phyloP scores from a whole-genome alignment of 2,888 invertebrate species.

The Latheticus oryzae region DNA sequence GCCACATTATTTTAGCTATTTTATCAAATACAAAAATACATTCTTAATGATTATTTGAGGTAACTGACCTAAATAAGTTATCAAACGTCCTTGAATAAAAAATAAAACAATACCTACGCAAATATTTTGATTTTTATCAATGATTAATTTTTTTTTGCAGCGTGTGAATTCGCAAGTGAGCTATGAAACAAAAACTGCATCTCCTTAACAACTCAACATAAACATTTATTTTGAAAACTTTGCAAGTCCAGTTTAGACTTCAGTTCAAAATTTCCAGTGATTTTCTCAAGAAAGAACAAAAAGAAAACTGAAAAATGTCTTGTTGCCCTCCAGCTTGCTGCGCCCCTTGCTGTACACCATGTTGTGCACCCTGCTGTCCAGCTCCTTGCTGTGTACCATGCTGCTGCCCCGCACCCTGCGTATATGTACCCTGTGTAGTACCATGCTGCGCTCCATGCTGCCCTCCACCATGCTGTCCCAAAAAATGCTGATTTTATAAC shows the following conservation, averaged over 20 bases:
- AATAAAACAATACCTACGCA: too few relatives aligned
- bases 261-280: constrained; percentile 24
- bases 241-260: not conserved
- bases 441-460: constrained; percentile 28
- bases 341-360: constrained; percentile 42
- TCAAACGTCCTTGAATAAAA: too few relatives aligned
- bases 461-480: constrained; percentile 20
- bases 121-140: too few relatives aligned
- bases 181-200: constrained; percentile 12
- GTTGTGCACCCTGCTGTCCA: constrained; percentile 34
- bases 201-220: constrained; percentile 8
- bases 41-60: too few relatives aligned
- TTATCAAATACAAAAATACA: too few relatives aligned
- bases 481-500: too few relatives aligned
- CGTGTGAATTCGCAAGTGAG: not conserved
- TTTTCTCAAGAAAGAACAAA: not conserved
- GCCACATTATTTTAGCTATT: too few relatives aligned
- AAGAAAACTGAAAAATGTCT: constrained; percentile 41
- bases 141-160: too few relatives aligned
- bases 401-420: constrained; percentile 21
- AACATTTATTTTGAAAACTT: constrained; percentile 20
- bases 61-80: too few relatives aligned
- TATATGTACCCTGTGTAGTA: constrained; percentile 22
- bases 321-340: constrained; percentile 41
- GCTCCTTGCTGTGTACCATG: constrained; percentile 18